Percentiles rank a stretch among this genome's conserved stretches.
phyloP scores from a whole-genome alignment of 2,797 vertebrate genomes.

The Cirrhinus mrigala region DNA sequence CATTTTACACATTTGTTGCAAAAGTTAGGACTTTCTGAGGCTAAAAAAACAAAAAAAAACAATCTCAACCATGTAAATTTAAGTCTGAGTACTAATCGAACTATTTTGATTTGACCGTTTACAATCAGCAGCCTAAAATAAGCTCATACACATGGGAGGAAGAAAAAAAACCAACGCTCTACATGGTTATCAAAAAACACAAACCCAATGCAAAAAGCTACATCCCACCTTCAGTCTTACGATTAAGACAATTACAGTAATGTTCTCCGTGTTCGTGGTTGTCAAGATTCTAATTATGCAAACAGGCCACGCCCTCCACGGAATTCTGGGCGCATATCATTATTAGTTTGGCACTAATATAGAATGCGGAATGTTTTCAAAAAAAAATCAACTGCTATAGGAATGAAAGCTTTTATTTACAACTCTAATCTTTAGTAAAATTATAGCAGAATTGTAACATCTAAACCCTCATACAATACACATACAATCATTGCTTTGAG shows the following conservation, averaged over 20 bases:
- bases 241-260: constrained; percentile 30
- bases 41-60: neutral
- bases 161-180: neutral
- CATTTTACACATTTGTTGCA: neutral
- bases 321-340: neutral
- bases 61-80: neutral
- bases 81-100: neutral
- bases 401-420: constrained; percentile 14
- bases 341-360: constrained; percentile 17
- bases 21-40: neutral
- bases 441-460: neutral
- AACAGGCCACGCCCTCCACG: neutral
- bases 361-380: neutral
- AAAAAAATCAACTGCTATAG: neutral
- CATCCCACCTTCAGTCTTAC: constrained; percentile 27
- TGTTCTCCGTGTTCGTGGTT: neutral
- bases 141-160: neutral
- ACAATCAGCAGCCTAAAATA: constrained; percentile 4
- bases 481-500: constrained; percentile 7
- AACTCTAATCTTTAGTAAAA: constrained; percentile 10
- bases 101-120: neutral
- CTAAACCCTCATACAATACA: neutral
- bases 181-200: neutral
- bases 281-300: neutral
- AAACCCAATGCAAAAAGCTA: constrained; percentile 1